Conservation (phyloP, 1,140 invertebrate species). For the Ephestia elutella region DNA sequence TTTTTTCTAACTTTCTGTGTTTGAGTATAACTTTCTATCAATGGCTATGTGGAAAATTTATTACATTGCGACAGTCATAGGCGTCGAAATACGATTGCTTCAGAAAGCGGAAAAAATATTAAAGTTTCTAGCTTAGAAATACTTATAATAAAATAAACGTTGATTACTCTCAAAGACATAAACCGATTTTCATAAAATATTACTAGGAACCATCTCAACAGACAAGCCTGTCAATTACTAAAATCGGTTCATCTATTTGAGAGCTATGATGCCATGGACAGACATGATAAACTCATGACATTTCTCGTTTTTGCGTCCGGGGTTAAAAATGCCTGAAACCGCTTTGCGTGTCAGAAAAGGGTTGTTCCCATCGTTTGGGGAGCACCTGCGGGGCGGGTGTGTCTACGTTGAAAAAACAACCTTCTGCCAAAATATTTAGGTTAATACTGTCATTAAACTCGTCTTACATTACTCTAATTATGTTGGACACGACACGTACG, state of each 20-base stretch:
- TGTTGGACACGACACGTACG: slow-evolving; percentile 14
- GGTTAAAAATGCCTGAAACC: background rate
- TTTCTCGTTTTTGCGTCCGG: no score
- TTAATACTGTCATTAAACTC: slow-evolving; percentile 15
- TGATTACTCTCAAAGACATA: no score
- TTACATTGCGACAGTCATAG: background rate
- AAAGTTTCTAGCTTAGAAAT: no score
- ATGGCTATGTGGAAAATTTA: slow-evolving; percentile 25
- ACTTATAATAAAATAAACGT: no score
- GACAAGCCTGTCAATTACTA: no score
- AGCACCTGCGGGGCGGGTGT: slow-evolving; percentile 17
- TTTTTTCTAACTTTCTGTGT: slow-evolving; percentile 30
- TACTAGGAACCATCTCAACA: no score
- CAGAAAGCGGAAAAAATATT: background rate
- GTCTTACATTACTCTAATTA: slow-evolving; percentile 24
- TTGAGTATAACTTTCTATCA: slow-evolving; percentile 29
- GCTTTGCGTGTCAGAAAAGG: slow-evolving; percentile 32
- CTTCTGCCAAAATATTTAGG: slow-evolving; percentile 22
- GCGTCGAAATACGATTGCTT: background rate
- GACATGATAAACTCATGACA: no score
- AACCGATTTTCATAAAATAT: no score
- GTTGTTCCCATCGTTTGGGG: slow-evolving; percentile 27
- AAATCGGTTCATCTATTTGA: no score
- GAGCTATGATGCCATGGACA: no score
- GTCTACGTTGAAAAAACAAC: slow-evolving; percentile 17